Evolutionary conservation across 2,113 vertebrate genomes (phyloP).

Genomic region (Spea bombifrons): DNA sequence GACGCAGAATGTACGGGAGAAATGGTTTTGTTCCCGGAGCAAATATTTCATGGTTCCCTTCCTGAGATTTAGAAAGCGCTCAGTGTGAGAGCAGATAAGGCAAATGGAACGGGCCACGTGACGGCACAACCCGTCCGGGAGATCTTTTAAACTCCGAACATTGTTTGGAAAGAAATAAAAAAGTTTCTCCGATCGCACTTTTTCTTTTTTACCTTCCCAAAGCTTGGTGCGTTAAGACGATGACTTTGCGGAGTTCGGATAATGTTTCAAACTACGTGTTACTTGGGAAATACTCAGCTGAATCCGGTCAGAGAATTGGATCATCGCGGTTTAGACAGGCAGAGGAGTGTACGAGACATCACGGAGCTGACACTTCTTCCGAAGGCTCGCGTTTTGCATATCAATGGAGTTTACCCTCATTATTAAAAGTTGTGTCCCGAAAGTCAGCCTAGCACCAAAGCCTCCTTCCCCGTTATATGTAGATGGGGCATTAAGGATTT

Average conservation of each 20-base stretch:
- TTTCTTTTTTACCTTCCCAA: conserved; percentile 22
- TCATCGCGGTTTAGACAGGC: not conserved
- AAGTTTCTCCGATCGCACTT: not conserved
- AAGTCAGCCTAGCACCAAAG: conserved; percentile 45
- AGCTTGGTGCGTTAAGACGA: conserved; percentile 1
- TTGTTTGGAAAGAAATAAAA: conserved; percentile 13
- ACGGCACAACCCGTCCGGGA: not conserved
- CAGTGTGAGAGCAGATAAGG: conserved; percentile 28
- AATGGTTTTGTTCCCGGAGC: conserved; percentile 31
- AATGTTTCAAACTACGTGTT: conserved; percentile 12
- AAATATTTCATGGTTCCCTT: conserved; percentile 15
- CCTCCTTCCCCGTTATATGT: conserved; percentile 45
- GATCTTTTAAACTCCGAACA: conserved; percentile 5
- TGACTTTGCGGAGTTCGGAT: not conserved
- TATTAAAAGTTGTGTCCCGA: conserved; percentile 45
- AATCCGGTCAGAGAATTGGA: conserved; percentile 11
- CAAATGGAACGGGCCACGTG: conserved; percentile 19
- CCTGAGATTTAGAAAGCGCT: conserved; percentile 12
- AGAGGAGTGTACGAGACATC: conserved; percentile 13
- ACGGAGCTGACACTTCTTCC: conserved; percentile 31
- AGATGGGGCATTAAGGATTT: conserved; percentile 49
- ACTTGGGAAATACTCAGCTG: conserved; percentile 11
- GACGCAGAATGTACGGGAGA: not conserved
- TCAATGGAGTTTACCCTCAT: conserved; percentile 44
- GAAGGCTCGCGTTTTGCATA: conserved; percentile 40